Percentiles rank a stretch among this genome's conserved stretches.
These are phyloP conservation scores for Willisornis vidua DNA, from an alignment of 2,113 vertebrate genomes.

Conservation along the genomic window DNA sequence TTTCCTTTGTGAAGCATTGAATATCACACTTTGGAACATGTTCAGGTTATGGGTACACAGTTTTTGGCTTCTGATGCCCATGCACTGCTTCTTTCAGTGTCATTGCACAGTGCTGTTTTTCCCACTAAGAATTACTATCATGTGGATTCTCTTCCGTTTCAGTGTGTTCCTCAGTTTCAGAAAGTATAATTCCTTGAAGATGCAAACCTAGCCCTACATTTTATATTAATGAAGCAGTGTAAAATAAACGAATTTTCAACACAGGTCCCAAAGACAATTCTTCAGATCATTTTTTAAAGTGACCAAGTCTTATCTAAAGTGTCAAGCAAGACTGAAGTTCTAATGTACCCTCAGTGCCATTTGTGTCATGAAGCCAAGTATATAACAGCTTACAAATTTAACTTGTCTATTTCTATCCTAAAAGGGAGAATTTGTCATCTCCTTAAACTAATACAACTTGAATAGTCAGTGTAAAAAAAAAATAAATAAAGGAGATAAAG, in stretches of 20 bases:
- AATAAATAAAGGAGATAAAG: constrained; percentile 19
- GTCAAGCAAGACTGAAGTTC: constrained; percentile 70
- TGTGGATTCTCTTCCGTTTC: constrained; percentile 67
- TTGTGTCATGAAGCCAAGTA: constrained; percentile 75
- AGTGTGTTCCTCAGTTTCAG: constrained; percentile 69
- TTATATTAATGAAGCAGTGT: constrained; percentile 77
- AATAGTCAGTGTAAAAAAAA: constrained; percentile 62
- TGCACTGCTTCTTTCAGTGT: constrained; percentile 71
- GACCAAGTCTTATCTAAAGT: constrained; percentile 78
- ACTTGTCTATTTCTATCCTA: constrained; percentile 52
- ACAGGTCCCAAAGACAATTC: constrained; percentile 79
- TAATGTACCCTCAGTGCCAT: constrained; percentile 75
- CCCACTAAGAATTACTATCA: constrained; percentile 73
- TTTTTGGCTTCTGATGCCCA: constrained; percentile 75
- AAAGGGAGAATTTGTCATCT: constrained; percentile 35
- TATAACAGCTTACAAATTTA: constrained; percentile 59
- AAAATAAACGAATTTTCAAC: constrained; percentile 75
- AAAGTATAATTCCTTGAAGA: constrained; percentile 72
- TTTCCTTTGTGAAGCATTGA: constrained; percentile 82
- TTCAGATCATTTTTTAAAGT: constrained; percentile 78
- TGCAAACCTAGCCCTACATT: constrained; percentile 27
- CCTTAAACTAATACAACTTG: constrained; percentile 53
- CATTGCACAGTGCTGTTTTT: constrained; percentile 68
- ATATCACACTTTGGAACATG: constrained; percentile 83
- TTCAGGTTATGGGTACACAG: constrained; percentile 75